These are phyloP conservation scores for Teleiodes luculella DNA, from an alignment of 2,888 invertebrate genomes.

Conservation along the genomic window DNA sequence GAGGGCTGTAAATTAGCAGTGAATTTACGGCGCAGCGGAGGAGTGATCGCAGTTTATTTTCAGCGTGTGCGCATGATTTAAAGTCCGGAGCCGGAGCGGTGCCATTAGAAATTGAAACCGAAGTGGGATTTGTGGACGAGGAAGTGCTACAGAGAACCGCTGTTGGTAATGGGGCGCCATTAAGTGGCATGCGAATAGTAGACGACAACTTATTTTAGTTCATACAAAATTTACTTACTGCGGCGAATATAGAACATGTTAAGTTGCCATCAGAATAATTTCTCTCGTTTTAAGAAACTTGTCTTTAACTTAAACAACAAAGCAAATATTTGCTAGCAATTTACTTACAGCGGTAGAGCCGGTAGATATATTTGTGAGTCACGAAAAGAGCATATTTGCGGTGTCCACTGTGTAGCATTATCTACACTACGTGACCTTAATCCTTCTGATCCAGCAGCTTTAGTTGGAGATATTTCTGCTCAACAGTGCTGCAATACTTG, in stretches of 20 bases:
- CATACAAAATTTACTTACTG: too few relatives aligned
- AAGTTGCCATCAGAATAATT: too few relatives aligned
- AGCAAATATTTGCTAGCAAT: neutral
- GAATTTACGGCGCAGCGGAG: constrained; percentile 70
- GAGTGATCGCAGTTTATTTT: constrained; percentile 73
- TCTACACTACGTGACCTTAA: constrained; percentile 67
- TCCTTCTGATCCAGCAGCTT: constrained; percentile 44
- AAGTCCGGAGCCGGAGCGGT: constrained; percentile 49
- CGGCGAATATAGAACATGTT: too few relatives aligned
- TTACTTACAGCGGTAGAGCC: too few relatives aligned
- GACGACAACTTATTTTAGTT: neutral
- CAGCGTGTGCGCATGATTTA: constrained; percentile 67
- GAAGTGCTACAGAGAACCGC: constrained; percentile 24
- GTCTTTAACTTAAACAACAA: neutral
- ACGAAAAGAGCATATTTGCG: constrained; percentile 54
- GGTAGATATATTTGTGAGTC: constrained; percentile 38
- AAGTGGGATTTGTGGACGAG: constrained; percentile 44
- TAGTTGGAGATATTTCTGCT: constrained; percentile 35
- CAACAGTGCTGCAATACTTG: constrained; percentile 26
- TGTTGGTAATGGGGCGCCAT: constrained; percentile 6
- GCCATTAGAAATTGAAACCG: constrained; percentile 50
- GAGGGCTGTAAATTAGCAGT: constrained; percentile 76
- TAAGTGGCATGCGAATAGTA: neutral
- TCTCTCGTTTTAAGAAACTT: too few relatives aligned
- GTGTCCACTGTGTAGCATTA: constrained; percentile 52